Evolutionary conservation across 2,888 invertebrate genomes (phyloP).

Genomic region (Protonemura montana): DNA sequence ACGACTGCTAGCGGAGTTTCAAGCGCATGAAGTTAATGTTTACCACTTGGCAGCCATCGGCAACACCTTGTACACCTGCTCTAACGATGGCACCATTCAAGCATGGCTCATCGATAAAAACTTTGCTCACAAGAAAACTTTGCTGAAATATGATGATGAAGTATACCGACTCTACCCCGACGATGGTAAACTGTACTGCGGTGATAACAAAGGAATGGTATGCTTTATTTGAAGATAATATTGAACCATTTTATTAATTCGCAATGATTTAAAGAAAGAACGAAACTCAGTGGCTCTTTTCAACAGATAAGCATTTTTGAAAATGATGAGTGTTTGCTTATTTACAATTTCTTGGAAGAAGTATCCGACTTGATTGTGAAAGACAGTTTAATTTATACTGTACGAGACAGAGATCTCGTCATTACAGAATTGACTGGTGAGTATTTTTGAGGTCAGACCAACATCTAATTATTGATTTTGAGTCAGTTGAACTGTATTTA

Average conservation of each 20-base stretch:
- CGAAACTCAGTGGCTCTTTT: slow-evolving; percentile 21
- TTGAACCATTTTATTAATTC: slow-evolving; percentile 18
- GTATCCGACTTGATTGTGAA: slow-evolving; percentile 68
- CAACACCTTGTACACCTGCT: slow-evolving; percentile 67
- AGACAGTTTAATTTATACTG: slow-evolving; percentile 66
- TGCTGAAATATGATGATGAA: slow-evolving; percentile 58
- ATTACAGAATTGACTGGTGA: slow-evolving; percentile 67
- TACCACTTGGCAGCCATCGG: slow-evolving; percentile 67
- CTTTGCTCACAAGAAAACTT: slow-evolving; percentile 55
- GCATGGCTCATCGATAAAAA: slow-evolving; percentile 64
- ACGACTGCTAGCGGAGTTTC: slow-evolving; percentile 58
- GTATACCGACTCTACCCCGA: slow-evolving; percentile 58
- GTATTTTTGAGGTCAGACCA: too few relatives aligned
- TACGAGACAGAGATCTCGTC: slow-evolving; percentile 68
- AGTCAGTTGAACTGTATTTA: too few relatives aligned
- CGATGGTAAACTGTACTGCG: slow-evolving; percentile 63
- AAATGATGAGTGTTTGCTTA: slow-evolving; percentile 54
- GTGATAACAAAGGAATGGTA: slow-evolving; percentile 71
- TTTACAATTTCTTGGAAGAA: slow-evolving; percentile 68
- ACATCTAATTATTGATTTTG: too few relatives aligned
- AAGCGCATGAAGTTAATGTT: slow-evolving; percentile 69
- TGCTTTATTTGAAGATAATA: slow-evolving; percentile 52
- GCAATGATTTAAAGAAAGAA: too few relatives aligned
- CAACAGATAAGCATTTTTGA: slow-evolving; percentile 36
- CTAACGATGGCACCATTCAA: slow-evolving; percentile 70